Evolutionary conservation across 2,797 vertebrate genomes (phyloP).

Genomic region (Platyrinchus mystaceus): DNA sequence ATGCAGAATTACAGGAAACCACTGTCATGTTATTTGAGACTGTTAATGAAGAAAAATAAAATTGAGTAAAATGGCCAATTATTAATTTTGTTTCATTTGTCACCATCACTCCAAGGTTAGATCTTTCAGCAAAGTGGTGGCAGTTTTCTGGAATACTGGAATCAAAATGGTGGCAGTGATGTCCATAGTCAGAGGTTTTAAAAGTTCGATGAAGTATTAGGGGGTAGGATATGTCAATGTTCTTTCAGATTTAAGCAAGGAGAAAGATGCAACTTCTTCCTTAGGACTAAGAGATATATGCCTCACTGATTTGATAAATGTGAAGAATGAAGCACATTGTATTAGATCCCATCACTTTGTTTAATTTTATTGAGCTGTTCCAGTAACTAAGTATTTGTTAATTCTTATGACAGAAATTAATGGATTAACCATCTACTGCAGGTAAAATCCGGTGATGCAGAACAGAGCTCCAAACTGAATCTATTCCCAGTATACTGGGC

Average conservation of each 20-base stretch:
- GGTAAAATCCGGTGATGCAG: not conserved
- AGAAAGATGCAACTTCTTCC: not conserved
- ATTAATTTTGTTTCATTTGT: not conserved
- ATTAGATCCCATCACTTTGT: not conserved
- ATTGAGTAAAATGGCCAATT: not conserved
- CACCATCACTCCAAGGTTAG: not conserved
- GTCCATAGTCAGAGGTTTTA: not conserved
- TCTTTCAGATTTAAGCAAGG: not conserved
- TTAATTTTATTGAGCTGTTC: not conserved
- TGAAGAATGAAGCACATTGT: not conserved
- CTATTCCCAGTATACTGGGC: not conserved
- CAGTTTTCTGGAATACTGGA: not conserved
- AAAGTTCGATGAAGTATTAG: not conserved
- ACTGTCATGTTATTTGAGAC: not conserved
- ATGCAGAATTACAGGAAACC: not conserved
- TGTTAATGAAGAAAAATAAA: not conserved
- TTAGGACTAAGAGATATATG: not conserved
- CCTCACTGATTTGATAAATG: not conserved
- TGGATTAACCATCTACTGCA: not conserved
- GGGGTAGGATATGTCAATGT: rapidly evolving
- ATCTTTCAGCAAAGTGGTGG: not conserved
- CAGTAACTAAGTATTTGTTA: not conserved
- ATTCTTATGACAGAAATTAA: not conserved
- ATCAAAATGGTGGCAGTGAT: not conserved
- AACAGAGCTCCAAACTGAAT: not conserved